Evolutionary conservation across 64 coral and sea anemone species (phyloP).

Genomic region (Orbicella faveolata): DNA sequence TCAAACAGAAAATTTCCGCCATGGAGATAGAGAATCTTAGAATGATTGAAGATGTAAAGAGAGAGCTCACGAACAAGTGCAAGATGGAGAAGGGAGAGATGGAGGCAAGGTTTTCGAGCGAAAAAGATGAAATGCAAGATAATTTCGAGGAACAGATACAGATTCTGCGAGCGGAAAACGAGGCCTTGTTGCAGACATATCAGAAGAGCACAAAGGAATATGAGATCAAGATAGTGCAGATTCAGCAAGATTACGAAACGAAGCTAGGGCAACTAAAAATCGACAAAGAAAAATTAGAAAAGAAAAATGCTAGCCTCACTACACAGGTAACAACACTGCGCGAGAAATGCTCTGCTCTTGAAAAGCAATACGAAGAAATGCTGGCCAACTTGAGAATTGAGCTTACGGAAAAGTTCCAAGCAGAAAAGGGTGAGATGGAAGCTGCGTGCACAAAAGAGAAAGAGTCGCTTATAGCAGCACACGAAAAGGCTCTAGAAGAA

Average conservation of each 20-base stretch:
- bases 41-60: constrained; percentile 28
- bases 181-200: constrained; percentile 38
- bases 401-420: constrained; percentile 22
- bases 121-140: constrained; percentile 47
- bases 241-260: constrained; percentile 59
- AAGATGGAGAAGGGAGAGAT: constrained; percentile 44
- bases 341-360: constrained; percentile 23
- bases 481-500: constrained; percentile 22
- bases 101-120: constrained; percentile 7
- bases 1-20: constrained; percentile 31
- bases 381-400: constrained; percentile 21
- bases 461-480: not conserved
- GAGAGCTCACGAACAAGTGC: constrained; percentile 40
- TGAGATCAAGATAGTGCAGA: constrained; percentile 49
- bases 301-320: constrained; percentile 9
- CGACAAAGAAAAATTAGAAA: constrained; percentile 46
- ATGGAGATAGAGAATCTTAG: constrained; percentile 34
- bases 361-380: constrained; percentile 35
- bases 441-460: constrained; percentile 31
- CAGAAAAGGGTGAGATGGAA: constrained; percentile 55
- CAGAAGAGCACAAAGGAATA: constrained; percentile 48
- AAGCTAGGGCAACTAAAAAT: constrained; percentile 42
- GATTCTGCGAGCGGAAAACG: constrained; percentile 31
- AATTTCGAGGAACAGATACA: constrained; percentile 41
- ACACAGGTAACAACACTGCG: constrained; percentile 6